Base-by-base conservation (phyloP, 2,113 vertebrate species). In the Pleuronectes platessa region DNA sequence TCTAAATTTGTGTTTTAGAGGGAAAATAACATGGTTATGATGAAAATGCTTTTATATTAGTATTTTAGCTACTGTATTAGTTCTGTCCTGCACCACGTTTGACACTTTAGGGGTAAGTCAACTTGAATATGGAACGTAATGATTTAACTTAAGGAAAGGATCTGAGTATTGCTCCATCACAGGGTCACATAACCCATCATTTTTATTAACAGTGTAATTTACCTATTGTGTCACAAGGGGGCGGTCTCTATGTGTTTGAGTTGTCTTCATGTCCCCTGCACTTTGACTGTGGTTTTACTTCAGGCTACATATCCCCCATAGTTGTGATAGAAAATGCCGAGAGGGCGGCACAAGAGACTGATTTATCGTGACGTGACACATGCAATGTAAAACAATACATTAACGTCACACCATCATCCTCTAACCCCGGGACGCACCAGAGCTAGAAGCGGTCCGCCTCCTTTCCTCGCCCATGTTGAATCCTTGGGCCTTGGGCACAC, bases 211-310 rank as follows among this genome's bases (percentile, higher is more conserved):
- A 47, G 31, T 86, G 70, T 59, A 27, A 68, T 71, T 37, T 56
- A 10, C 27, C 3, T 31, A 62, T n/a, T 47, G 0, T 35, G 58
- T 60, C 88, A 85, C 82, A 68, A 63, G 76, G 31, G 76, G 70
- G 82, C 26, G 31, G 71, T 79, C 42, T 69, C 74, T 79, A 26
- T 69, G 74, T 75, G 26, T 26, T 65, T 15, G 27, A 6, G 5
- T 5, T 61, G 26, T 51, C 6, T n/a, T 37, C 4, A 15, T 51
- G 14, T 53, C 18, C 1, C 12, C 9, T 6, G 18, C 24, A 17
- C 35, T 42, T 68, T 61, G 47, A 40, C 47, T 23, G 24, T 37
- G 31, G 20, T 64, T 14, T 3, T 14, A n/a, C 7, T 58, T 2
- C 61, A 59, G 49, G 14, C 20, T 14, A 9, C 3, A 51, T 9